Evolutionary conservation across 2,113 vertebrate species (phyloP).

Genomic region (Crocuta crocuta): DNA sequence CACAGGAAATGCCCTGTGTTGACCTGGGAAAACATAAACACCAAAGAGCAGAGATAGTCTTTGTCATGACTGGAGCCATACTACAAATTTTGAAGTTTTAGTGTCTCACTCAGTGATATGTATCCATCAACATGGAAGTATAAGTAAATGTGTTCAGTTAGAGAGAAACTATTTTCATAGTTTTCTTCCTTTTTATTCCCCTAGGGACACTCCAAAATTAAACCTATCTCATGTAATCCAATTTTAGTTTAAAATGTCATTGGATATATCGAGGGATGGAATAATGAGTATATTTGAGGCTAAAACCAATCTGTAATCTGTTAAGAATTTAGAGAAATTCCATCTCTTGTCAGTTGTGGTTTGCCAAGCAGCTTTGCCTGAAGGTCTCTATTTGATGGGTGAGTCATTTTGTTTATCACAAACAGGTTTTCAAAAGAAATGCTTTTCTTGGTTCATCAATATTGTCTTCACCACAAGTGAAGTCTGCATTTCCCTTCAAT

Average conservation of each 20-base stretch:
- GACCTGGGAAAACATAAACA: slow-evolving; percentile 14
- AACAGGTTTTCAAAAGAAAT: background rate
- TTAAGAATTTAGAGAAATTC: background rate
- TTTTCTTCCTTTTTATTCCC: slow-evolving; percentile 35
- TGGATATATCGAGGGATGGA: background rate
- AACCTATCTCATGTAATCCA: background rate
- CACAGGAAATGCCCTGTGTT: background rate
- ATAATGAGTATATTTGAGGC: background rate
- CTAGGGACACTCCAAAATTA: background rate
- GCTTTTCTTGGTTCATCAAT: background rate
- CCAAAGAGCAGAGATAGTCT: background rate
- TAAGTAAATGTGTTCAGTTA: background rate
- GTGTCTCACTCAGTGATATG: background rate
- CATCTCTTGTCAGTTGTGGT: background rate
- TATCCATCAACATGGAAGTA: background rate
- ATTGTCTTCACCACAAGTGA: background rate
- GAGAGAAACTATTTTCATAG: background rate
- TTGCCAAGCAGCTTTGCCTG: background rate
- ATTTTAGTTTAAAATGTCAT: slow-evolving; percentile 21
- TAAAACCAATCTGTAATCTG: background rate
- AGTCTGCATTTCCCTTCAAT: background rate
- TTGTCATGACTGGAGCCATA: background rate
- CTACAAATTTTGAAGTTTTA: background rate
- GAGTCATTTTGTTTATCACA: background rate
- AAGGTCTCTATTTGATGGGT: background rate